Evolutionary conservation across 2,888 invertebrate genomes (phyloP), one percentile per base, ranked within the genome.

Genomic region (Schrankia costaestrigalis): DNA sequence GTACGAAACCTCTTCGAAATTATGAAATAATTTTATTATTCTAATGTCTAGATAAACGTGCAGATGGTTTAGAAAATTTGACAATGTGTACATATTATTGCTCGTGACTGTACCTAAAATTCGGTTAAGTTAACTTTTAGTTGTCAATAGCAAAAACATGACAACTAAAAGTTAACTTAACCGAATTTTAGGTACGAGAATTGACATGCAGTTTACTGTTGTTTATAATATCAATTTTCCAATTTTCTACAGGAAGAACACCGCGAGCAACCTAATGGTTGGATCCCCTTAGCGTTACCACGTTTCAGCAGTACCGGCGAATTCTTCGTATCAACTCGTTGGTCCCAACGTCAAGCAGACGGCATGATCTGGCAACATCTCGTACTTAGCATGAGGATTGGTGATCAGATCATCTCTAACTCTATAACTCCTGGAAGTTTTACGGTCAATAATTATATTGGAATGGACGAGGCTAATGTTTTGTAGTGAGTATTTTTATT

Each of bases 231-330:
- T n/a, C n/a, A n/a, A n/a, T n/a, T n/a, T n/a, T n/a, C n/a, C n/a
- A n/a, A 29, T 9, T 31, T 10, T 28, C 44, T 33, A 6, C 25
- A 90, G 89, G 83, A 89, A 32, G 85, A 85, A 11, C 74, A 76
- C 3, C 78, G 91, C 2, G 59, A 76, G 10, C 91, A 93, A 54
- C 75, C 89, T 0, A 79, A 90, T 1, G 95, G 95, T 0, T 95
- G 95, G 95, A 79, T 95, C 0, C 89, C 90, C 0, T 82, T 91
- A 1, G 85, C 89, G 0, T 72, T 90, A 1, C 93, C 93, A 0
- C 69, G 84, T 0, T 91, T 90, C 59, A 86, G 86, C 26, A 66
- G 78, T 1, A 51, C 60, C 12, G 89, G 89, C 0, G 72, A 81
- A 26, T 77, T 74, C 49, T 83, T 78, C 58, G 52, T 90, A 7